Evolutionary conservation across 2,888 invertebrate species (phyloP).

Genomic region (Drosophila merina): DNA sequence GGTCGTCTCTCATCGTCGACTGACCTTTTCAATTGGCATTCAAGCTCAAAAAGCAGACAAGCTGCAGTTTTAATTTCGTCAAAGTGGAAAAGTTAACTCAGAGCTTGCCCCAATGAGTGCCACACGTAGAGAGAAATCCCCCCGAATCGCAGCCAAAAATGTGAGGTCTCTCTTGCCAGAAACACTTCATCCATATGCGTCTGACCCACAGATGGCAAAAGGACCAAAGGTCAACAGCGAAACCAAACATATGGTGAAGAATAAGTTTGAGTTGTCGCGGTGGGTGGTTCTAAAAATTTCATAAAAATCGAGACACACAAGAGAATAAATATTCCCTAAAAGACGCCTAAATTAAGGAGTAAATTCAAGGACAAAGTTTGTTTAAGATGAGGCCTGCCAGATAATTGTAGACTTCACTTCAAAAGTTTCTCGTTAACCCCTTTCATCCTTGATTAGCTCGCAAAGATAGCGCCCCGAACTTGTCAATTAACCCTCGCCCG

Average conservation of each 20-base stretch:
- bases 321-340: no score
- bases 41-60: conserved; percentile 46
- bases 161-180: conserved; percentile 9
- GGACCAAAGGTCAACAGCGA: conserved; percentile 17
- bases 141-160: neutral
- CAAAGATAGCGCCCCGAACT: conserved; percentile 18
- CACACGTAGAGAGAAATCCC: conserved; percentile 13
- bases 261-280: neutral
- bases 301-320: neutral
- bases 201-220: conserved; percentile 47
- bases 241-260: conserved; percentile 21
- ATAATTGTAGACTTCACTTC: neutral
- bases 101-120: conserved; percentile 48
- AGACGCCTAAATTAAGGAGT: neutral
- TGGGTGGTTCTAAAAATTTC: conserved; percentile 13
- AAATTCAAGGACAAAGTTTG: neutral
- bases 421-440: conserved; percentile 2
- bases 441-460: conserved; percentile 12
- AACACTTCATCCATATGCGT: conserved; percentile 20
- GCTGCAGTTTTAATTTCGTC: conserved; percentile 71
- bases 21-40: conserved; percentile 58
- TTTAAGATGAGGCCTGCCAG: neutral
- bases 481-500: conserved; percentile 22
- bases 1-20: conserved; percentile 5
- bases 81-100: conserved; percentile 68